Base-by-base conservation (phyloP, 2,888 invertebrate genomes). In the Azorinus chamasolen region DNA sequence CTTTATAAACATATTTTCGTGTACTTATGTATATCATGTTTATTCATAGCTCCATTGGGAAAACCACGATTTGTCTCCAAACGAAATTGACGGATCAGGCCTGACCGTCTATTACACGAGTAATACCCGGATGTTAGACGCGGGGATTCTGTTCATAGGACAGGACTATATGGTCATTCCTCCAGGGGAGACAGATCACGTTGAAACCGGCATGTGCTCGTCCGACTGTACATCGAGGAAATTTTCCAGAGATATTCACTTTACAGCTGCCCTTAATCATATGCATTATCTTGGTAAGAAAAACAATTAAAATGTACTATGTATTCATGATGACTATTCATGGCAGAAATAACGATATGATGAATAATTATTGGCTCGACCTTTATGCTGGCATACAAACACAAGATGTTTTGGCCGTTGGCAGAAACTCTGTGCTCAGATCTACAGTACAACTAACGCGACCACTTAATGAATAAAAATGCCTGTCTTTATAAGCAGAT, bases 251-350 rank as follows among this genome's bases (percentile, higher is more conserved):
- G 71, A 82, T n/a, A 79, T 88, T 45, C 83, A 79, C 57, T 72
- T 88, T 50, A 87, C 87, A 0, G 64, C 83, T 10, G 87, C 86
- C 32, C 74, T 87, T 57, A 88, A 88, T 61, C 88, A 88, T 65
- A 87, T 88, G 88, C 88, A 88, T 69, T 85, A 86, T 46, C 68
- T 83, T 24, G 88, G 88, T 88, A 70, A 53, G 74, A 50, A n/a
- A n/a, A n/a, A n/a, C n/a, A n/a, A n/a, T n/a, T n/a, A n/a, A n/a
- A n/a, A n/a, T n/a, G n/a, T n/a, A n/a, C n/a, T n/a, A n/a, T n/a
- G n/a, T n/a, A n/a, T n/a, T n/a, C n/a, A n/a, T n/a, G n/a, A n/a
- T n/a, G n/a, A n/a, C n/a, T n/a, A n/a, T n/a, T n/a, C n/a, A n/a
- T n/a, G n/a, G n/a, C n/a, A n/a, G n/a, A n/a, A n/a, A n/a, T n/a